A percentile compares a stretch with the other conserved stretches of the same genome.
Conservation (phyloP, 2,113 vertebrate species). For the Ciconia boyciana region DNA sequence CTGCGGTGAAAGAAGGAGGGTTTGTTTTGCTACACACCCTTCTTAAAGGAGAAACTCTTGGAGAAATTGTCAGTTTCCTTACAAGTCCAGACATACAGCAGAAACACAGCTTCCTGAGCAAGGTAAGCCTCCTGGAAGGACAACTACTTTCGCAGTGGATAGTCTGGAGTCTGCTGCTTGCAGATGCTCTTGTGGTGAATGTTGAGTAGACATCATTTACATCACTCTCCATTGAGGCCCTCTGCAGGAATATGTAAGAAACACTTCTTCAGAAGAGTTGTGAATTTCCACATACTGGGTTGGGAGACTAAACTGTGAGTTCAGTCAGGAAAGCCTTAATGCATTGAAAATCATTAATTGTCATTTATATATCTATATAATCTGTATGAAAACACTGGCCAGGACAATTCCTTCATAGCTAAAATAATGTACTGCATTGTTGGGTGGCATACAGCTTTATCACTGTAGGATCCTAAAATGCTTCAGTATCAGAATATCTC, state of each 20-base stretch:
- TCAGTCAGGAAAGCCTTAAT: not conserved
- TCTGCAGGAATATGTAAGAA: not conserved
- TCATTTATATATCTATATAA: not conserved
- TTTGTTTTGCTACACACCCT: slow-evolving; percentile 90
- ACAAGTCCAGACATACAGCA: slow-evolving; percentile 63
- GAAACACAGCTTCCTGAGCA: slow-evolving; percentile 74
- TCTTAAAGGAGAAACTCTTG: slow-evolving; percentile 82
- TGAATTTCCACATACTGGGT: not conserved
- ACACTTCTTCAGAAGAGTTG: not conserved
- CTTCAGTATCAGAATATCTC: not conserved
- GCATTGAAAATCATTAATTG: not conserved
- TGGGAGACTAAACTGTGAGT: not conserved
- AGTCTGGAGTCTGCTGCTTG: not conserved
- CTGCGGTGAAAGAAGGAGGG: slow-evolving; percentile 81
- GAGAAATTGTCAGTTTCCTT: slow-evolving; percentile 84
- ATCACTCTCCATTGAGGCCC: not conserved
- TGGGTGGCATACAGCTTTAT: not conserved
- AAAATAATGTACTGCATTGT: not conserved
- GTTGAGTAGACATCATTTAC: not conserved
- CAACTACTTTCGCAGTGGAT: not conserved
- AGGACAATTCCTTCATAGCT: not conserved
- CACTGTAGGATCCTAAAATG: not conserved
- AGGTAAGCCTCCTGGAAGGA: slow-evolving; percentile 71
- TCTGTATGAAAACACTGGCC: not conserved
- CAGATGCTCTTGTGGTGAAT: not conserved